Evolutionary conservation across 2,113 vertebrate species (phyloP).

Genomic region (Coturnix japonica): DNA sequence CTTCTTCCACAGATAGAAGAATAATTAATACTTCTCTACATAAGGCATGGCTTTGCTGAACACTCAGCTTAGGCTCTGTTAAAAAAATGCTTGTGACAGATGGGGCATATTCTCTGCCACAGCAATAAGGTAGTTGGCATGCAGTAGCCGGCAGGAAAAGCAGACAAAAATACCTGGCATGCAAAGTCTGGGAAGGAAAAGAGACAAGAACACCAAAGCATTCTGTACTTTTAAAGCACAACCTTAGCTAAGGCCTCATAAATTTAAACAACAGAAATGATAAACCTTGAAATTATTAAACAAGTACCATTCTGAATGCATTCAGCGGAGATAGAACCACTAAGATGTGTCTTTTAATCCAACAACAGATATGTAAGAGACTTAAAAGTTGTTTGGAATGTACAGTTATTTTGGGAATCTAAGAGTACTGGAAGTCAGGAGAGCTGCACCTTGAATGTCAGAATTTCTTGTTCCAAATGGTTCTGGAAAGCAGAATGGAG

Average conservation of each 20-base stretch:
- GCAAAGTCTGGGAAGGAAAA: slow-evolving; percentile 15
- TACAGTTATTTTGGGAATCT: background rate
- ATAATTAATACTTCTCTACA: slow-evolving; percentile 69
- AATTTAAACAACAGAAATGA: background rate
- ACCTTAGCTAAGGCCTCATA: background rate
- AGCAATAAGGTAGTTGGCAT: slow-evolving; percentile 37
- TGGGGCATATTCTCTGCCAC: slow-evolving; percentile 42
- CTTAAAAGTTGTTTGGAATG: background rate
- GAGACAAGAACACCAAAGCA: background rate
- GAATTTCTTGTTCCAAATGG: background rate
- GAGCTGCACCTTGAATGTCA: background rate
- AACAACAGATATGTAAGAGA: background rate
- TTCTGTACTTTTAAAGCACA: slow-evolving; percentile 33
- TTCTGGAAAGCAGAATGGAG: background rate
- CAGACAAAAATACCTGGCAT: slow-evolving; percentile 43
- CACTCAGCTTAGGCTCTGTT: slow-evolving; percentile 67
- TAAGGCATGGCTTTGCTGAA: slow-evolving; percentile 62
- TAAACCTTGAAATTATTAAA: background rate
- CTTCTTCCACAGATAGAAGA: slow-evolving; percentile 25
- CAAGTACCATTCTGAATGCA: background rate
- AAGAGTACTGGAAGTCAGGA: background rate
- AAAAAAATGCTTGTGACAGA: slow-evolving; percentile 64
- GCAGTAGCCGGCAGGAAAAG: slow-evolving; percentile 37
- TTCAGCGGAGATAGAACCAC: background rate
- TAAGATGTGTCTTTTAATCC: background rate